phyloP scores from a whole-genome alignment of 1,140 invertebrate species.

The Luehdorfia chinensis region DNA sequence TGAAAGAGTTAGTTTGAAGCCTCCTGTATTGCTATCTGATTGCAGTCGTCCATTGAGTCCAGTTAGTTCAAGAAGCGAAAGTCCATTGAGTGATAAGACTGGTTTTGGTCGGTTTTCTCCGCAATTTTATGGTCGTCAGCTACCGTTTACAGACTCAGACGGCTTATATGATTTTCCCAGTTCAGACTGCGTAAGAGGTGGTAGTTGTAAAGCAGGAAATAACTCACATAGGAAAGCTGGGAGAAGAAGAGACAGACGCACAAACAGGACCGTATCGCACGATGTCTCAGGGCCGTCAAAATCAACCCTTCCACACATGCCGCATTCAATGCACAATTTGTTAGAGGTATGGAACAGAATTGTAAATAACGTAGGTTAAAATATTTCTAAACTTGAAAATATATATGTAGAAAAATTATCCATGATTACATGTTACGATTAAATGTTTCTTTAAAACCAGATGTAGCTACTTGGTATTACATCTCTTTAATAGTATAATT shows the following conservation, averaged over 20 bases:
- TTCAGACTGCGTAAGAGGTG: conserved; percentile 79
- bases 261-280: conserved; percentile 65
- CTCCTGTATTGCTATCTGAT: conserved; percentile 81
- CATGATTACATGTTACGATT: too few species aligned
- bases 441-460: too few species aligned
- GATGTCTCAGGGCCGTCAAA: conserved; percentile 61
- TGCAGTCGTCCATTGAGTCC: conserved; percentile 81
- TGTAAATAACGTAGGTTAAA: too few species aligned
- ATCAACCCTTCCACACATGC: conserved; percentile 75
- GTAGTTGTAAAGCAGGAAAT: conserved; percentile 48
- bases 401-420: too few species aligned
- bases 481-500: too few species aligned
- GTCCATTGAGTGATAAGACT: conserved; percentile 84
- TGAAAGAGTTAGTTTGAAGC: conserved; percentile 75
- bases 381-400: too few species aligned
- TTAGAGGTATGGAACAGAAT: conserved; percentile 62
- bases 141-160: conserved; percentile 86
- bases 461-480: too few species aligned
- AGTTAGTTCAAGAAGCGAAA: conserved; percentile 86
- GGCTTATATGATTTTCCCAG: conserved; percentile 87
- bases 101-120: conserved; percentile 81
- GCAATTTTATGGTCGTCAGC: conserved; percentile 82
- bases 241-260: conserved; percentile 69
- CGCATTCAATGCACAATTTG: conserved; percentile 74
- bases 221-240: conserved; percentile 77